Percentiles rank a stretch among this genome's conserved stretches.
Conservation (phyloP, 2,888 invertebrate genomes). For the Cancer borealis region DNA sequence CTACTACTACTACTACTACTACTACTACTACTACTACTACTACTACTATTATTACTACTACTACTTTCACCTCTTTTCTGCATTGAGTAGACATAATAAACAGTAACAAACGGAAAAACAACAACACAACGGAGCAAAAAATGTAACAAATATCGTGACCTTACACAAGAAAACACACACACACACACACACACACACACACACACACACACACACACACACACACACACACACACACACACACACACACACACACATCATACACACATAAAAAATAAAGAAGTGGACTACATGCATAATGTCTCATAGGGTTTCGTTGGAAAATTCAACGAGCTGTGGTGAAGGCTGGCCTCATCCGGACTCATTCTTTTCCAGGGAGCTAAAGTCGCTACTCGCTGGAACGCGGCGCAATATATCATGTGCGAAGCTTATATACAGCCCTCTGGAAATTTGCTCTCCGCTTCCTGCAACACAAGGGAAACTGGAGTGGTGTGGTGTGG, state of each 20-base stretch:
- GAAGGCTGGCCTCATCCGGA: slow-evolving; percentile 15
- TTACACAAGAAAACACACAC: background rate
- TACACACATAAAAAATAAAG: background rate
- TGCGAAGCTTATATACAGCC: slow-evolving; percentile 23
- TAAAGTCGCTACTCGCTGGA: slow-evolving; percentile 43
- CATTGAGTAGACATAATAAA: background rate
- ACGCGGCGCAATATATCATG: slow-evolving; percentile 37
- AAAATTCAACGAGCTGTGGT: background rate
- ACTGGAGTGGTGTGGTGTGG: slow-evolving; percentile 21
- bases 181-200: background rate
- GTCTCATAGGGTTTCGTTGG: background rate
- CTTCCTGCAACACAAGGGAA: slow-evolving; percentile 22
- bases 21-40: background rate
- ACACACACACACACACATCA: background rate
- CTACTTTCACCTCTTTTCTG: background rate
- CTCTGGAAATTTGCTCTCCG: slow-evolving; percentile 36
- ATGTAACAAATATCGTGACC: background rate
- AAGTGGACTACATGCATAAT: background rate
- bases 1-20: slow-evolving; percentile 38
- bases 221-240: slow-evolving; percentile 26
- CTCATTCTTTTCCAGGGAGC: slow-evolving; percentile 30
- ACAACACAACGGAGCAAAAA: background rate
- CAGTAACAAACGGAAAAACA: background rate
- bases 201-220: background rate
- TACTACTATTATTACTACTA: background rate